phyloP scores from a whole-genome alignment of 2,797 vertebrate species.

The Apodemus agrarius region DNA sequence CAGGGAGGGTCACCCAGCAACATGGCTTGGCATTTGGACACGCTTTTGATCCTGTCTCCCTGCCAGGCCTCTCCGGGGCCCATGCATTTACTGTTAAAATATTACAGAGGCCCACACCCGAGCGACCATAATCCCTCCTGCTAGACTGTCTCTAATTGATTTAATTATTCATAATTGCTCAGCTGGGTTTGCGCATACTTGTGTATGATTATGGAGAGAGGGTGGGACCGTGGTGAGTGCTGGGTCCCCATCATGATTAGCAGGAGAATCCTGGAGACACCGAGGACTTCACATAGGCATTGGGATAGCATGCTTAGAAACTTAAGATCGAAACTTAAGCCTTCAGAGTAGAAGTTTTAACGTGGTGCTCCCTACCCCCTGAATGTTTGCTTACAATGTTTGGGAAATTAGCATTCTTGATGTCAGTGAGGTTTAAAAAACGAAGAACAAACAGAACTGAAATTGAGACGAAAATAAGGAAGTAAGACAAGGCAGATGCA shows the following conservation, averaged over 20 bases:
- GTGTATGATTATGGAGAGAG: slow-evolving; percentile 86
- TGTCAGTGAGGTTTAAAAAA: slow-evolving; percentile 3
- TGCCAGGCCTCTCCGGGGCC: slow-evolving; percentile 81
- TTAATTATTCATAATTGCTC: slow-evolving; percentile 98
- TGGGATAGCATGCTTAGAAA: background rate
- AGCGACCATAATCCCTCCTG: slow-evolving; percentile 88
- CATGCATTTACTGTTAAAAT: slow-evolving; percentile 94
- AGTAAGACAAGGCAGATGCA: fast-evolving
- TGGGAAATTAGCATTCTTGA: background rate
- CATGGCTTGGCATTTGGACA: slow-evolving; percentile 87
- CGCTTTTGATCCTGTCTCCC: slow-evolving; percentile 85
- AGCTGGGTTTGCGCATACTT: slow-evolving; percentile 90
- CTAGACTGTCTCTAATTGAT: slow-evolving; percentile 95
- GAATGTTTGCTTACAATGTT: slow-evolving; percentile 81
- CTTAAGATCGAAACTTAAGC: background rate
- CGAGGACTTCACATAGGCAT: fast-evolving
- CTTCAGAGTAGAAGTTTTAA: background rate
- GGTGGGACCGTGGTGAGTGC: slow-evolving; percentile 88
- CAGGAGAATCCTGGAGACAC: slow-evolving; percentile 74
- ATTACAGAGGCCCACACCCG: slow-evolving; percentile 91
- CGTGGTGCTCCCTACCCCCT: slow-evolving; percentile 72
- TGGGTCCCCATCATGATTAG: slow-evolving; percentile 91
- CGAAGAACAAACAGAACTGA: background rate
- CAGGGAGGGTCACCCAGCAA: slow-evolving; percentile 89
- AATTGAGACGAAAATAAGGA: background rate